Conservation (phyloP, 2,113 vertebrate species). For the Esox niger region DNA sequence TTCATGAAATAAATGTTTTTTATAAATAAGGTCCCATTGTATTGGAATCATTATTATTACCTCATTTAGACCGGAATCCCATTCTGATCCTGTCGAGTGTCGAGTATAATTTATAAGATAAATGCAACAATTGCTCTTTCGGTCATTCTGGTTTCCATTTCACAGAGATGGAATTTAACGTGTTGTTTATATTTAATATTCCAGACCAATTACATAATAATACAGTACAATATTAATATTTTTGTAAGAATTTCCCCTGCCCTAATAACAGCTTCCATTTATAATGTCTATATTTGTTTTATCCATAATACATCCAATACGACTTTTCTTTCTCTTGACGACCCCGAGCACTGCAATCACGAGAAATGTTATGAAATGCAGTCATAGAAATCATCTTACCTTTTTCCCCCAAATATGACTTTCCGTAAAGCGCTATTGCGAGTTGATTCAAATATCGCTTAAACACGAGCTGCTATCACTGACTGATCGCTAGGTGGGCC, state of each 20-base stretch:
- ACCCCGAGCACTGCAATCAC: conserved; percentile 22
- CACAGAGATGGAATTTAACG: background rate
- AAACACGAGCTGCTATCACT: conserved; percentile 62
- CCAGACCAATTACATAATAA: background rate
- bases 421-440: conserved; percentile 55
- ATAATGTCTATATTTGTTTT: conserved; percentile 8
- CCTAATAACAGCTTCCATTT: background rate
- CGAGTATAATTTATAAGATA: background rate
- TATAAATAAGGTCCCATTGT: background rate
- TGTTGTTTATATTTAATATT: background rate
- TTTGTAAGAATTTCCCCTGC: background rate
- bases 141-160: background rate
- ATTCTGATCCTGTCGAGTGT: background rate
- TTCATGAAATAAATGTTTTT: background rate
- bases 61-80: conserved; percentile 20
- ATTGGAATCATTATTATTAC: background rate
- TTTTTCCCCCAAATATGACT: conserved; percentile 59
- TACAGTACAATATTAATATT: background rate
- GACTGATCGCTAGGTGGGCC: conserved; percentile 68
- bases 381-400: conserved; percentile 59
- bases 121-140: conserved; percentile 17
- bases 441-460: conserved; percentile 57
- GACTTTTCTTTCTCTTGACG: conserved; percentile 17
- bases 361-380: background rate
- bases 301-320: background rate